phyloP scores from a whole-genome alignment of 2,113 vertebrate species.

The Carollia perspicillata region DNA sequence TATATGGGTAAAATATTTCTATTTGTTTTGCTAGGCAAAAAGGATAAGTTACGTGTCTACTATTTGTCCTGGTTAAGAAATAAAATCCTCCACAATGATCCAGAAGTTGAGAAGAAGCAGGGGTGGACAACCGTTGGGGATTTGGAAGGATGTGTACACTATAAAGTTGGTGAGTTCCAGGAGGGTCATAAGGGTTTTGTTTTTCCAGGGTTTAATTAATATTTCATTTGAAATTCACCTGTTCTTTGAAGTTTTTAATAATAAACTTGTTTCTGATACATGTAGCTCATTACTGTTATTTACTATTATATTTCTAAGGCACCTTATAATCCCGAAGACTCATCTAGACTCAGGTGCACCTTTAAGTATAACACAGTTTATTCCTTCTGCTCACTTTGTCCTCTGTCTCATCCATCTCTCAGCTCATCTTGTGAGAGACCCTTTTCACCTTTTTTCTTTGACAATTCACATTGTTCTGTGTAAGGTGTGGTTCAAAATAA shows the following conservation, averaged over 20 bases:
- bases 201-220: not conserved
- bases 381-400: not conserved
- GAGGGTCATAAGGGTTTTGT: accelerated
- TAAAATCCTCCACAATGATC: slow-evolving; percentile 99
- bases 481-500: not conserved
- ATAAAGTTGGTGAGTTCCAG: slow-evolving; percentile 94
- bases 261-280: not conserved
- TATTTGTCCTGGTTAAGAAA: slow-evolving; percentile 99
- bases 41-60: slow-evolving; percentile 98
- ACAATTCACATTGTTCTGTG: not conserved
- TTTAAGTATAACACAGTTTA: not conserved
- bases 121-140: slow-evolving; percentile 98
- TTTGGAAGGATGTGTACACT: slow-evolving; percentile 97
- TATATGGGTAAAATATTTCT: slow-evolving; percentile 18
- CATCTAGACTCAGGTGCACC: not conserved
- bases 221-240: not conserved
- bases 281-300: slow-evolving; percentile 15
- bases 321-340: not conserved
- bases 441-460: not conserved
- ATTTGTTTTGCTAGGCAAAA: slow-evolving; percentile 89
- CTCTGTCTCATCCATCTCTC: not conserved
- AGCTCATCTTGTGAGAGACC: no score
- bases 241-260: not conserved
- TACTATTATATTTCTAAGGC: slow-evolving; percentile 44
- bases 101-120: slow-evolving; percentile 98